Base-by-base conservation (phyloP, 1,140 invertebrate genomes). In the Rhagoletis pomonella region DNA sequence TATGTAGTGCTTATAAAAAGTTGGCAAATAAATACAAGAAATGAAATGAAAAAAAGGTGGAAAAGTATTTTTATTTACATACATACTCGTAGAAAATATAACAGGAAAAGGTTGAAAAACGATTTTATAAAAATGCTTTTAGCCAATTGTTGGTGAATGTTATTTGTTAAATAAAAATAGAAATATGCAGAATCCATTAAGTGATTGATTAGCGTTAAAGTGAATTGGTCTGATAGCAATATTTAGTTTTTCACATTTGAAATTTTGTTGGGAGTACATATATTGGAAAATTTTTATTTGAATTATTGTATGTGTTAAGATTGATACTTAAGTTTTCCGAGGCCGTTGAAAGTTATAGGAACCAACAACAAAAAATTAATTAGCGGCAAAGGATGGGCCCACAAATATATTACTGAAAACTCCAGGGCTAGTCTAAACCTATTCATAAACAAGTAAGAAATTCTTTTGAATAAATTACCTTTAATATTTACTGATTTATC, bases 91-190 rank as follows among this genome's bases (percentile, higher is more conserved):
- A 17, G 44, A 29, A 29, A 29, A 29, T 29, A 29, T 29, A 14
- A 62, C 7, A 17, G 42, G n/a, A 81, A 81, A 55, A 19, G 73
- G 47, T 81, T 50, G 47, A 9, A 14, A 12, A 55, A 55, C 47
- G 73, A 81, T 17, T 81, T 81, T 55, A 81, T 81, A 81, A 81
- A 81, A 81, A 81, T 55, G 50, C 73, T 81, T 81, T 81, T 81
- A 81, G 73, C 73, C 50, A 81, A 81, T 81, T 55, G 17, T 55
- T 77, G 47, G 44, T 9, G 39, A 77, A 77, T 77, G 69, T 81
- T 29, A 55, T 81, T 81, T 55, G 73, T 55, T 81, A 55, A 50
- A 81, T 55, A 29, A 81, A 81, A 81, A 5, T 19, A 29, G 17
- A 55, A 58, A 81, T 55, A 81, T 81, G 55, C 42, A 44, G 29